A percentile compares a stretch with the other conserved stretches of the same genome.
Evolutionary conservation across 2,797 vertebrate species (phyloP).

Genomic region (Lycodopsis pacificus): DNA sequence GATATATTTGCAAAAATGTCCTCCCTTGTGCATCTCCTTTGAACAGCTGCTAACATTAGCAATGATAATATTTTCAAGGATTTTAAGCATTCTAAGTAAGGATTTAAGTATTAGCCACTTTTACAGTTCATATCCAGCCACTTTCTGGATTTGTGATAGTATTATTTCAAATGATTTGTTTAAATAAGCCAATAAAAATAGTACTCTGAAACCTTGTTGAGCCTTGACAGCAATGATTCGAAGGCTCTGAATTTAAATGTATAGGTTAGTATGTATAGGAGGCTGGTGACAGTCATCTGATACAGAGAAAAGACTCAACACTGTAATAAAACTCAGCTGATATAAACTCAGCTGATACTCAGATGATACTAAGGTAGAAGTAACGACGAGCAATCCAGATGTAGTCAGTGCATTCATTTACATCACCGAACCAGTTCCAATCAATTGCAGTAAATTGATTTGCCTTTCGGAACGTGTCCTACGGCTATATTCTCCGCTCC

Average conservation of each 20-base stretch:
- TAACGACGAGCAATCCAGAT: background rate
- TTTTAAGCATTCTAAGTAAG: background rate
- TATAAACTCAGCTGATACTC: slow-evolving; percentile 6
- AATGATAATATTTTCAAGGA: background rate
- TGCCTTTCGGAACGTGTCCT: background rate
- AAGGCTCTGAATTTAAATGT: background rate
- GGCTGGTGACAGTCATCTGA: background rate
- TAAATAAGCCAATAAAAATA: background rate
- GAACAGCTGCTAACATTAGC: background rate
- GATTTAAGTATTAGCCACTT: background rate
- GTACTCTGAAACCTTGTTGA: background rate
- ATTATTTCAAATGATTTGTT: background rate
- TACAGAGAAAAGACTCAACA: background rate
- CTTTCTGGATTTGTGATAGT: background rate
- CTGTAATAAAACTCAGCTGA: slow-evolving; percentile 8
- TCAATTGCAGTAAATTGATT: slow-evolving; percentile 8
- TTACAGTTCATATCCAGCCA: background rate
- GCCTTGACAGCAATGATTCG: too few species aligned
- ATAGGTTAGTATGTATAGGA: background rate
- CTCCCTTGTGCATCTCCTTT: background rate
- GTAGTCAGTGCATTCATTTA: background rate
- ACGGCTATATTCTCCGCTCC: background rate
- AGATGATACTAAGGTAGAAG: background rate
- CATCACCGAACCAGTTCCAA: slow-evolving; percentile 6
- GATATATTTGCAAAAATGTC: background rate